Percentiles rank a stretch among this genome's conserved stretches.
Conservation (phyloP, 2,113 vertebrate species). For the Rhinopomastus cyanomelas region DNA sequence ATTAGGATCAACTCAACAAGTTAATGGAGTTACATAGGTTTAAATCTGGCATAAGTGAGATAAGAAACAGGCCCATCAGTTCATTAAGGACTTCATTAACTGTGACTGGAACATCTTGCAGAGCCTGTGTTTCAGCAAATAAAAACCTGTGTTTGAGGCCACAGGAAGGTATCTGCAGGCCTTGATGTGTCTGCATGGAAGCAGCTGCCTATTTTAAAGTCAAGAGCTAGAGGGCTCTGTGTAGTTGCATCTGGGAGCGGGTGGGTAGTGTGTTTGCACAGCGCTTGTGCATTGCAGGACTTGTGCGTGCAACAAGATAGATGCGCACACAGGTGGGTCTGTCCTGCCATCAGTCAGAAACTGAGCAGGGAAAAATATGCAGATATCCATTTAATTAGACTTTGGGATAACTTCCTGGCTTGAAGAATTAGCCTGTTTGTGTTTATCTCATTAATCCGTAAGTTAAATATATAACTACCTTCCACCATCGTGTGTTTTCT, state of each 20-base stretch:
- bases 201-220: background rate
- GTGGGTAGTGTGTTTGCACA: accelerated
- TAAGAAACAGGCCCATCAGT: constrained; percentile 53
- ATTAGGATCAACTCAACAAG: constrained; percentile 58
- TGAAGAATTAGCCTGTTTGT: background rate
- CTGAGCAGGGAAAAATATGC: background rate
- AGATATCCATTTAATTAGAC: background rate
- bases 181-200: background rate
- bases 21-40: constrained; percentile 66
- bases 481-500: background rate
- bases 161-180: background rate
- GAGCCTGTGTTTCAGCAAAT: constrained; percentile 28
- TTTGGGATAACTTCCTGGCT: background rate
- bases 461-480: constrained; percentile 24
- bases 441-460: background rate
- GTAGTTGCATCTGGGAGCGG: background rate
- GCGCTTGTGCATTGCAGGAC: background rate
- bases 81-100: constrained; percentile 64
- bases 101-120: constrained; percentile 23
- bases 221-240: constrained; percentile 5
- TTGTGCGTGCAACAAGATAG: background rate
- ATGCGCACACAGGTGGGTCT: background rate
- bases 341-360: background rate
- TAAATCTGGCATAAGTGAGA: constrained; percentile 59
- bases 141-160: background rate